These are phyloP conservation scores for Cariama cristata DNA, from an alignment of 2,113 vertebrate species.

Conservation along the genomic window DNA sequence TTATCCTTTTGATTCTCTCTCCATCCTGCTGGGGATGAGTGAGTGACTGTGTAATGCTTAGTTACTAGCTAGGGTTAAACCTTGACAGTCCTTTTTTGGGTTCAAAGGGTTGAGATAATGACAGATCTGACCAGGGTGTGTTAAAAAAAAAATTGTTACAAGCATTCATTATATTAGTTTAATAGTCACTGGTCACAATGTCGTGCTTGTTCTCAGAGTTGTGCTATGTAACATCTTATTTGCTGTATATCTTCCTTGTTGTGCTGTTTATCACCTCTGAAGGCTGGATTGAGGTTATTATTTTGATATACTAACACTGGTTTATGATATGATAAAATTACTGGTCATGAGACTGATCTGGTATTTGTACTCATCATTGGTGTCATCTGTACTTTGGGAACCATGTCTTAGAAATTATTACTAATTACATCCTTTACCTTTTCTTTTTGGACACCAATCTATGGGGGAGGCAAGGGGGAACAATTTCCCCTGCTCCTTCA, in stretches of 20 bases:
- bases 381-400: not conserved
- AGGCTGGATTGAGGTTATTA: not conserved
- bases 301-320: not conserved
- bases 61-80: too few species aligned
- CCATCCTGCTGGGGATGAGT: too few species aligned
- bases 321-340: not conserved
- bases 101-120: too few species aligned
- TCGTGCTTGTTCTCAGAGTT: rapidly evolving
- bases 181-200: not conserved
- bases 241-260: not conserved
- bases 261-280: not conserved
- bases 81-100: too few species aligned
- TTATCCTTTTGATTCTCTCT: too few species aligned
- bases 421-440: not conserved
- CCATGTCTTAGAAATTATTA: not conserved
- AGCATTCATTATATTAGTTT: not conserved
- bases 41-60: too few species aligned
- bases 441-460: not conserved
- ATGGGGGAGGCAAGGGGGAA: not conserved
- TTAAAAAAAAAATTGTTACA: not conserved
- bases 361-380: not conserved
- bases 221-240: not conserved
- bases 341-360: too few species aligned
- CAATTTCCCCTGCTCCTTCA: too few species aligned
- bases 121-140: too few species aligned